phyloP scores from a whole-genome alignment of 2,888 invertebrate species.

The Acanthoscelides obtectus region DNA sequence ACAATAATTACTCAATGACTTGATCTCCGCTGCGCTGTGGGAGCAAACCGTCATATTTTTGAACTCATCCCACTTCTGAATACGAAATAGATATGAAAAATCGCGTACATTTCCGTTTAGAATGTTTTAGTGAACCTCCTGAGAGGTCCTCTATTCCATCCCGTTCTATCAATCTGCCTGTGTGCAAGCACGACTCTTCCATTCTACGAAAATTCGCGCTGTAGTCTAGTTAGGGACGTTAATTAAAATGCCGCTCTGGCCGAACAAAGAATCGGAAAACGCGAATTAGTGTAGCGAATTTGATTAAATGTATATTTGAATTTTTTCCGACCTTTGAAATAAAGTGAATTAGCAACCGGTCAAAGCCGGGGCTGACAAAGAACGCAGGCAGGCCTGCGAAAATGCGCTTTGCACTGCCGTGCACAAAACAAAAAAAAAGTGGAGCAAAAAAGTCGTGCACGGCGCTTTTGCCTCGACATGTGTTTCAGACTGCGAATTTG shows the following conservation, averaged over 20 bases:
- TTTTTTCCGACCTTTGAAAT: conserved; percentile 4
- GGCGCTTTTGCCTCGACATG: not conserved
- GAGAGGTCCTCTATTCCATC: not conserved
- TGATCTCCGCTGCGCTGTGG: too few relatives aligned
- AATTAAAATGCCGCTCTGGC: not conserved
- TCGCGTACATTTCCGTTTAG: too few relatives aligned
- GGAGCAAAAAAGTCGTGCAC: not conserved
- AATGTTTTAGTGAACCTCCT: too few relatives aligned
- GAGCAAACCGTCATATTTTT: too few relatives aligned
- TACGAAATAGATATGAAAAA: too few relatives aligned
- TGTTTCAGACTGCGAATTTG: not conserved
- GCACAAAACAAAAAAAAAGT: not conserved
- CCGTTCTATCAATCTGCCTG: not conserved
- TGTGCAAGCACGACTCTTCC: not conserved
- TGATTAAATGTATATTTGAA: conserved; percentile 10
- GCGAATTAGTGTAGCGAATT: conserved; percentile 7
- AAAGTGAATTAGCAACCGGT: conserved; percentile 4
- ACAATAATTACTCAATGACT: too few relatives aligned
- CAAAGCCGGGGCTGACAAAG: not conserved
- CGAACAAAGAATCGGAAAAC: conserved; percentile 5
- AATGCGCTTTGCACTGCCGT: not conserved
- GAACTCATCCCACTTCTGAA: too few relatives aligned
- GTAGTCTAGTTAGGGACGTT: not conserved
- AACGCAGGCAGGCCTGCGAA: not conserved
- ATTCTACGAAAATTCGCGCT: not conserved